A percentile compares a stretch with the other conserved stretches of the same genome.
phyloP scores from a whole-genome alignment of 2,888 invertebrate genomes.

The Metallyticus violacea region DNA sequence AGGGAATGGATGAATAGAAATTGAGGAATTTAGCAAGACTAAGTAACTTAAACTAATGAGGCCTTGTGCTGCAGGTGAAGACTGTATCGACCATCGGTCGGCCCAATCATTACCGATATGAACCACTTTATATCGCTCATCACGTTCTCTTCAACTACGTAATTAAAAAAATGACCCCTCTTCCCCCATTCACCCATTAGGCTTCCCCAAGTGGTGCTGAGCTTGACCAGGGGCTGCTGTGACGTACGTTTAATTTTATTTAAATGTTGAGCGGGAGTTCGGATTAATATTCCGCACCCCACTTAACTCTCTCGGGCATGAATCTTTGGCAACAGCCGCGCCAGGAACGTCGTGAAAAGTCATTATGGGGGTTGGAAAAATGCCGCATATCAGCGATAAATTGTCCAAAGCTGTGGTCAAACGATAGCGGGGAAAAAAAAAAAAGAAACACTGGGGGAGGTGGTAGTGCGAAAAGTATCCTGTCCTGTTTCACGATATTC shows the following conservation, averaged over 20 bases:
- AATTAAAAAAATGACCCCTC: background rate
- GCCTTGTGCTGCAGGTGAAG: background rate
- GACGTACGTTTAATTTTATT: background rate
- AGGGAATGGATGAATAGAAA: too few relatives aligned
- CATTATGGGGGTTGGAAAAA: background rate
- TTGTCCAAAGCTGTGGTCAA: background rate
- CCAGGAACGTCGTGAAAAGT: background rate
- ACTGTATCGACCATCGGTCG: background rate
- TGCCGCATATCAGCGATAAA: background rate
- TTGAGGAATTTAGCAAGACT: background rate
- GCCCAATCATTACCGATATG: background rate
- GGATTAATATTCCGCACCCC: background rate
- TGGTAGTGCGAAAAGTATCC: background rate
- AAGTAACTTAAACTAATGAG: background rate
- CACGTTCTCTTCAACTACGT: background rate
- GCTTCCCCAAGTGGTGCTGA: background rate
- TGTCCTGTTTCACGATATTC: background rate
- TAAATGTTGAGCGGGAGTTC: background rate
- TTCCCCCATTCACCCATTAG: background rate
- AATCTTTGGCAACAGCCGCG: background rate
- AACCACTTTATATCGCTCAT: background rate
- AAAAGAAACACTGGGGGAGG: background rate
- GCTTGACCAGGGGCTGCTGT: background rate
- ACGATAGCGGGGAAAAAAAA: too few relatives aligned
- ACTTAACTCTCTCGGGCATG: background rate